phyloP scores from a whole-genome alignment of 2,113 vertebrate species.

The Scolopax mira region DNA sequence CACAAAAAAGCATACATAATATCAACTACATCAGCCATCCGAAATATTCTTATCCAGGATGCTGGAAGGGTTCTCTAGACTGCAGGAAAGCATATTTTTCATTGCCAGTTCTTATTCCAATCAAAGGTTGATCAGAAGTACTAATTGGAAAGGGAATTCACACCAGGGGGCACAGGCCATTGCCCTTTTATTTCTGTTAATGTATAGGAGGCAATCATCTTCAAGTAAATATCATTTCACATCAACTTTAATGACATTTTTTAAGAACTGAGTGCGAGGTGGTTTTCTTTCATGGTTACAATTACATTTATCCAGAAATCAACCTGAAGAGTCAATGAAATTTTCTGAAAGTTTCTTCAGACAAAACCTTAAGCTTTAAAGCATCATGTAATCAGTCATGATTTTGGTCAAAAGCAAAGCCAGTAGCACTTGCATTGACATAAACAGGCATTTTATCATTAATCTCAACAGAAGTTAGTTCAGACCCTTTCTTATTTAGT shows the following conservation, averaged over 20 bases:
- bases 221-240: background rate
- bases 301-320: background rate
- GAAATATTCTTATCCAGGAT: background rate
- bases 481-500: background rate
- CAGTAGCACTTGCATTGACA: background rate
- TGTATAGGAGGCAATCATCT: background rate
- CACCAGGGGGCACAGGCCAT: background rate
- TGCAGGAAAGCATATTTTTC: background rate
- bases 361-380: background rate
- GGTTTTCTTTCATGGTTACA: background rate
- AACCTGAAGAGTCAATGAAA: background rate
- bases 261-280: background rate
- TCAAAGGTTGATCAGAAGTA: background rate
- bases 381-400: background rate
- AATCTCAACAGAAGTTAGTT: conserved; percentile 18
- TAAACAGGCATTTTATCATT: background rate
- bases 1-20: background rate
- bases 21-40: background rate
- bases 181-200: background rate
- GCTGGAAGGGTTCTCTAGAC: background rate
- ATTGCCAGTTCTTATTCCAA: background rate
- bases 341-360: background rate
- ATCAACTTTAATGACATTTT: background rate
- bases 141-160: background rate
- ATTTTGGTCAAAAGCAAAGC: conserved; percentile 18